Evolutionary conservation across 2,113 vertebrate species (phyloP), one percentile per base, ranked within the genome.

Genomic region (Phaethornis superciliosus): DNA sequence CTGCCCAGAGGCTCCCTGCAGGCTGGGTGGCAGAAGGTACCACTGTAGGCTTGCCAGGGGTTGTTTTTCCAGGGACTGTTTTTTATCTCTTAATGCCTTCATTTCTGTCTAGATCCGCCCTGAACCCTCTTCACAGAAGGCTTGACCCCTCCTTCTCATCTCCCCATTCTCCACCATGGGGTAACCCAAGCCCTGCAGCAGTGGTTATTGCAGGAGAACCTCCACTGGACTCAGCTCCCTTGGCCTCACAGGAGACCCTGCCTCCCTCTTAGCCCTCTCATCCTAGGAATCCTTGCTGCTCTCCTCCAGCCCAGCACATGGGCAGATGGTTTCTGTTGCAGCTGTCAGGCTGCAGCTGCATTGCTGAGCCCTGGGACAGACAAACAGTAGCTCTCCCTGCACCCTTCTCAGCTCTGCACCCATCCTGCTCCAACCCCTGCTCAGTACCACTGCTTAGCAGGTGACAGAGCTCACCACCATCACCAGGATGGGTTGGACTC

Each of bases 321-420:
- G 86, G 82, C 94, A 94, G 92, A 81, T 91, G 91, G 87, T 74
- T 94, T 81, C 63, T 91, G 67, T 77, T 51, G 59, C 91, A 96
- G 94, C 95, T 94, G 93, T 67, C 5, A 2, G 59, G 10, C 15
- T 3, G 9, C 81, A 94, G 88, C 93, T 89, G 94, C 9, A 0
- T 49, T 0, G 9, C 40, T 0, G 26, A 85, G 60, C 56, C 19
- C 22, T 0, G 0, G 24, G 28, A 1, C 0, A 2, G 47, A 37
- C 2, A 1, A 40, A 9, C 58, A 4, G 89, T 30, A 87, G 78
- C 87, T 65, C n/a, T 89, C 28, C 33, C 68, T 2, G 8, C 51
- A 12, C 70, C 88, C 71, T 69, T 30, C 59, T 26, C 71, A 47
- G 42, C 10, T 0, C 85, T 23, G 37, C 18, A 20, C 46, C 19